Evolutionary conservation across 1,140 invertebrate species (phyloP).

Genomic region (Tetragnatha versicolor): DNA sequence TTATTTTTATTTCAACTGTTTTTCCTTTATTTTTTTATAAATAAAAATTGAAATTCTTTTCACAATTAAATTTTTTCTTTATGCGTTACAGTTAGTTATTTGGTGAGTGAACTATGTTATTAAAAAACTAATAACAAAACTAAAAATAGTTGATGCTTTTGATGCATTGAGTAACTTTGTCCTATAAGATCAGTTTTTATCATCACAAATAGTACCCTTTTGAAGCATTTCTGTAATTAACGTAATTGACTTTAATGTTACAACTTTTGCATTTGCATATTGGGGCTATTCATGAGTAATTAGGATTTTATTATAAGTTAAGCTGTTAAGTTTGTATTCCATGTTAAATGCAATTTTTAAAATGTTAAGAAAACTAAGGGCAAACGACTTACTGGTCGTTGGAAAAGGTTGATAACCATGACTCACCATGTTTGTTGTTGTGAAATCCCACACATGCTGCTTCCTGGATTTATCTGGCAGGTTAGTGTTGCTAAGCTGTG

Average conservation of each 20-base stretch:
- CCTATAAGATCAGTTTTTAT: no score
- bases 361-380: slow-evolving; percentile 46
- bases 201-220: no score
- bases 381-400: slow-evolving; percentile 45
- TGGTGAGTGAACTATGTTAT: no score
- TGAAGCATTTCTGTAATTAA: not conserved
- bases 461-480: slow-evolving; percentile 53
- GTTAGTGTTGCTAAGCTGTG: slow-evolving; percentile 50
- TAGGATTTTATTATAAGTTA: not conserved
- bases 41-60: no score
- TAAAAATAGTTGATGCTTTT: no score
- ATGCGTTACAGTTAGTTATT: no score
- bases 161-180: no score
- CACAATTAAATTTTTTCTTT: no score
- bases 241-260: not conserved
- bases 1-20: no score
- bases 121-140: no score
- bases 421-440: slow-evolving; percentile 57
- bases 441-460: slow-evolving; percentile 52
- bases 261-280: not conserved
- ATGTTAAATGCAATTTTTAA: slow-evolving; percentile 15
- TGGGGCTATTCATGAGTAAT: not conserved
- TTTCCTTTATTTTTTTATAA: no score
- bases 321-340: not conserved
- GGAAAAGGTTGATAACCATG: slow-evolving; percentile 49